Conservation (phyloP, 1,140 invertebrate genomes). For the Teleogryllus occipitalis region DNA sequence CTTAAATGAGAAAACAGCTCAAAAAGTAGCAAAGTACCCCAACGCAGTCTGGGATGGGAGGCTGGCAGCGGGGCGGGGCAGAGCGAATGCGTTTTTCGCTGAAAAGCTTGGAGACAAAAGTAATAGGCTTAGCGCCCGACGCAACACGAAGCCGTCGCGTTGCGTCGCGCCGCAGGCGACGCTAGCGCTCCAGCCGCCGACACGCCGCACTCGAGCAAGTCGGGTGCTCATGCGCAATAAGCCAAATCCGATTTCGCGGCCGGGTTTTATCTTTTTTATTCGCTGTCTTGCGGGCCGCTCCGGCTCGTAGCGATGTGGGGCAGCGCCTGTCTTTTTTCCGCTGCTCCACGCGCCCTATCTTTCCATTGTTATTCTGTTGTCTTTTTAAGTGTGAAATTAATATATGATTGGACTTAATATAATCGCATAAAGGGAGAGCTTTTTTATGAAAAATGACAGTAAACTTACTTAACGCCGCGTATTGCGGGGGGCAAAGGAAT, state of each 20-base stretch:
- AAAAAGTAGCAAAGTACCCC: neutral
- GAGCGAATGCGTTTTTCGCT: neutral
- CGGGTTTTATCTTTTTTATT: neutral
- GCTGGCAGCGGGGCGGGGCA: no score
- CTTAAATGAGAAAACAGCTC: neutral
- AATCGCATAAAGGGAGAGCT: neutral
- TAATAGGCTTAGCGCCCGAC: neutral
- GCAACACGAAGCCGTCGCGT: neutral
- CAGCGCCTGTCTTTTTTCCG: neutral
- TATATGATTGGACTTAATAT: conserved; percentile 6
- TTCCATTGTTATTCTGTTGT: conserved; percentile 5
- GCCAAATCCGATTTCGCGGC: neutral
- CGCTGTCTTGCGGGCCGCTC: neutral
- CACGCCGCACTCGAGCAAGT: neutral
- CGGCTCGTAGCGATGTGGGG: neutral
- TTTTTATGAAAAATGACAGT: neutral
- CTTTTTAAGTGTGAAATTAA: conserved; percentile 6
- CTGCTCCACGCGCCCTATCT: neutral
- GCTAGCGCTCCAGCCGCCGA: neutral
- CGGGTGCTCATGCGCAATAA: neutral
- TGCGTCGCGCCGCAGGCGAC: neutral
- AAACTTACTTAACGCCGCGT: conserved; percentile 1
- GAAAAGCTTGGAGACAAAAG: neutral
- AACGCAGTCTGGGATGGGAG: neutral
- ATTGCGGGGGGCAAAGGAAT: neutral